These are phyloP conservation scores for Bradysia coprophila DNA, from an alignment of 1,140 invertebrate species.

Conservation along the genomic window DNA sequence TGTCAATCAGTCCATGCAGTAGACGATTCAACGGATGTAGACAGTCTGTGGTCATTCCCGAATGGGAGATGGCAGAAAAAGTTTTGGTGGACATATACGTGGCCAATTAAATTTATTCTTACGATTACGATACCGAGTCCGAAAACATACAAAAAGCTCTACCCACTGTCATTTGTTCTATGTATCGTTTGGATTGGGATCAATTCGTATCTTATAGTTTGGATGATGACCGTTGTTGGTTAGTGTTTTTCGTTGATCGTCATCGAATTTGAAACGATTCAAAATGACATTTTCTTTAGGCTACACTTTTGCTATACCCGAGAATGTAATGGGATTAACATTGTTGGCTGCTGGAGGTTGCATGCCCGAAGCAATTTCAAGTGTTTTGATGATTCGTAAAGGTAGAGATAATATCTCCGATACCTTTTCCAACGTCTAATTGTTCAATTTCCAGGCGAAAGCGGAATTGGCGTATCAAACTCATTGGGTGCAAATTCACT, in stretches of 20 bases:
- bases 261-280: slow-evolving; percentile 56
- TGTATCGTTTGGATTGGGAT: slow-evolving; percentile 71
- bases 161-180: slow-evolving; percentile 65
- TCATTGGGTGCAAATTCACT: slow-evolving; percentile 68
- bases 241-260: slow-evolving; percentile 46
- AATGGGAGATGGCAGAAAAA: slow-evolving; percentile 17
- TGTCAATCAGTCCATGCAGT: no score
- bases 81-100: slow-evolving; percentile 50
- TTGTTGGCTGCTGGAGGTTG: slow-evolving; percentile 73
- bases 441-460: slow-evolving; percentile 42
- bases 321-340: slow-evolving; percentile 72
- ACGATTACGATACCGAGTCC: slow-evolving; percentile 58
- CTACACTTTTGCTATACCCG: slow-evolving; percentile 54
- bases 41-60: no score
- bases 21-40: no score
- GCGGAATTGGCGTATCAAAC: slow-evolving; percentile 70
- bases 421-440: slow-evolving; percentile 9
- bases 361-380: slow-evolving; percentile 73
- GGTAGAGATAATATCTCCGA: slow-evolving; percentile 58
- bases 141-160: slow-evolving; percentile 42
- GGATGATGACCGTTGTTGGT: slow-evolving; percentile 83
- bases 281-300: slow-evolving; percentile 47
- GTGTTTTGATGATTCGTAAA: slow-evolving; percentile 59
- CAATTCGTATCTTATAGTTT: slow-evolving; percentile 72
- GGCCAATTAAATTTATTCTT: slow-evolving; percentile 49